These are phyloP conservation scores for Lagopus leucura DNA, from an alignment of 2,113 vertebrate genomes.

Conservation along the genomic window DNA sequence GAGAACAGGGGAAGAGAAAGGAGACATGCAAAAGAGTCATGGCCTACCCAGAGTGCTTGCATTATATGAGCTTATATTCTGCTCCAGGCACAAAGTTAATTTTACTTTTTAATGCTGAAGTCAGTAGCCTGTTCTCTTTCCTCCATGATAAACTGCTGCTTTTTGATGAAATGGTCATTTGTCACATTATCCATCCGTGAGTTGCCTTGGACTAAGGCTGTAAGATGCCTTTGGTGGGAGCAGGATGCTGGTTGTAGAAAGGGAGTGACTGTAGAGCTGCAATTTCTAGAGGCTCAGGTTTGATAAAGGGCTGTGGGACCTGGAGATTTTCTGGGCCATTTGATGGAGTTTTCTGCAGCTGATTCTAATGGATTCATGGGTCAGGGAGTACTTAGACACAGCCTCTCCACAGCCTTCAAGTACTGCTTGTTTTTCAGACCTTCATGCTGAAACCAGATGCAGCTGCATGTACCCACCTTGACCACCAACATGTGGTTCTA, in stretches of 20 bases:
- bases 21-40: not conserved
- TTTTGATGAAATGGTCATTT: not conserved
- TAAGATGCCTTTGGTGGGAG: not conserved
- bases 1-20: not conserved
- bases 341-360: not conserved
- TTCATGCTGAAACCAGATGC: not conserved
- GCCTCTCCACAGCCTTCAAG: not conserved
- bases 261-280: not conserved
- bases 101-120: not conserved
- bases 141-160: not conserved
- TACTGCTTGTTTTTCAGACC: not conserved
- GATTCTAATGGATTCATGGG: too few relatives aligned
- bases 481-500: not conserved
- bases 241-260: not conserved
- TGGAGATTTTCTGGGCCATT: not conserved
- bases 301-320: not conserved
- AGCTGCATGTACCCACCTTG: not conserved
- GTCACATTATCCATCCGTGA: not conserved
- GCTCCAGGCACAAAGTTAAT: not conserved
- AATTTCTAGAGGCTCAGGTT: not conserved
- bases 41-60: not conserved
- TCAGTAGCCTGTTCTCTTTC: not conserved
- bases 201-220: not conserved
- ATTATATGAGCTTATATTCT: not conserved
- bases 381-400: fast-evolving